Percentiles rank a stretch among this genome's conserved stretches.
Conservation (phyloP, 2,113 vertebrate genomes). For the Nanger granti region DNA sequence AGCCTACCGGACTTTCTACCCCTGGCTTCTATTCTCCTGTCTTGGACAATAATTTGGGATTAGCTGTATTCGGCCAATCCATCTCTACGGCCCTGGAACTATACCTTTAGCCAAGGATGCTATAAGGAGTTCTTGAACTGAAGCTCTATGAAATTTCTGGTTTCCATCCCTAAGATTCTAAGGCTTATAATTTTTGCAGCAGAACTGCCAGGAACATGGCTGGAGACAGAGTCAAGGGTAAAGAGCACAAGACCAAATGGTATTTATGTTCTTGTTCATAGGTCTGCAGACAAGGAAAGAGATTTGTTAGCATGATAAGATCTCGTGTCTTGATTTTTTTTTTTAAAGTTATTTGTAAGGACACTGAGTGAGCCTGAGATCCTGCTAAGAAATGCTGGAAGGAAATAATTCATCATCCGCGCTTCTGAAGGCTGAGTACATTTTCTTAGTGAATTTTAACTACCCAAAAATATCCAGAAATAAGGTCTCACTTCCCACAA, state of each 20-base stretch:
- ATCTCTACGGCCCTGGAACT: background rate
- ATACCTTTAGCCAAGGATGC: background rate
- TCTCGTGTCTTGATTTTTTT: background rate
- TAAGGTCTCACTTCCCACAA: background rate
- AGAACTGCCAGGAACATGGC: background rate
- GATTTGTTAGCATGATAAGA: background rate
- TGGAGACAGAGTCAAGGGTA: background rate
- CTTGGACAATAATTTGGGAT: background rate
- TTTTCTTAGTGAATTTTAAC: background rate
- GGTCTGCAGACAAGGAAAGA: background rate
- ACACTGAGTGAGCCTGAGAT: background rate
- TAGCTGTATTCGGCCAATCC: background rate
- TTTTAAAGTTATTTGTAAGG: background rate
- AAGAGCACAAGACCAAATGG: background rate
- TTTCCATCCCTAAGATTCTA: background rate
- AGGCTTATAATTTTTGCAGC: background rate
- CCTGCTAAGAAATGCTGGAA: background rate
- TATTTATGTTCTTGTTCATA: background rate
- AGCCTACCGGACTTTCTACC: background rate
- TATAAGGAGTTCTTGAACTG: background rate
- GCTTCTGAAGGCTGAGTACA: background rate
- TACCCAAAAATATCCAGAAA: background rate
- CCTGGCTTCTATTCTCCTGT: background rate
- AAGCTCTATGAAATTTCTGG: background rate
- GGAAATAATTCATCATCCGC: background rate